Evolutionary conservation across 2,113 vertebrate species (phyloP), one percentile per base, ranked within the genome.

Genomic region (Brevimyrus niger): DNA sequence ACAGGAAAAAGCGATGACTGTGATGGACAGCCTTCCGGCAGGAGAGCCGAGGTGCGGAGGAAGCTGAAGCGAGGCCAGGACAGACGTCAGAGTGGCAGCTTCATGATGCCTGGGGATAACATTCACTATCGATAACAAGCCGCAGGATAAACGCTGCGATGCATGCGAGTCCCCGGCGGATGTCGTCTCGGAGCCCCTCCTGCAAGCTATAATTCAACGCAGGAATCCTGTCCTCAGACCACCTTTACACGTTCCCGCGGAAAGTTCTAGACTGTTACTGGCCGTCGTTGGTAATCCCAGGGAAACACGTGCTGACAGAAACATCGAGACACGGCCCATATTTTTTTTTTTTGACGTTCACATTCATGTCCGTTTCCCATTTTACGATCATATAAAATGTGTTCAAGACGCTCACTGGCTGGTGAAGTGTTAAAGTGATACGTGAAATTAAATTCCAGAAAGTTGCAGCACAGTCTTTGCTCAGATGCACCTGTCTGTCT

Each of bases 181-280:
- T 91, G 91, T 94, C 94, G 94, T 94, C 90, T 91, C 76, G 0
- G 51, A 92, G 90, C 58, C 92, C 92, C 5, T 46, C 89, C 21
- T 73, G 92, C 92, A 89, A 84, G 53, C 76, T 51, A 89, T 94
- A 94, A 94, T 94, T 94, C 90, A 93, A 94, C 69, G 92, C 94
- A 94, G 92, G 92, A 94, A 91, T 91, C 91, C 90, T 91, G 94
- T 94, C 91, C 86, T 48, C 87, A 88, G 50, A 46, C 10, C 8
- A 19, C 65, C 65, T 65, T 82, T 44, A 58, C 46, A 82, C 50
- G 89, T 89, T 87, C 55, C 55, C 88, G 46, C 2, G 55, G 61
- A 76, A 88, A n/a, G n/a, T 48, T 27, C 87, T 17, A 88, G 17
- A 76, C 87, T 3, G 11, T 65, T 27, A 11, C 53, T n/a, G 87